phyloP scores from a whole-genome alignment of 2,797 vertebrate genomes.

The Eurystomus glaucurus region DNA sequence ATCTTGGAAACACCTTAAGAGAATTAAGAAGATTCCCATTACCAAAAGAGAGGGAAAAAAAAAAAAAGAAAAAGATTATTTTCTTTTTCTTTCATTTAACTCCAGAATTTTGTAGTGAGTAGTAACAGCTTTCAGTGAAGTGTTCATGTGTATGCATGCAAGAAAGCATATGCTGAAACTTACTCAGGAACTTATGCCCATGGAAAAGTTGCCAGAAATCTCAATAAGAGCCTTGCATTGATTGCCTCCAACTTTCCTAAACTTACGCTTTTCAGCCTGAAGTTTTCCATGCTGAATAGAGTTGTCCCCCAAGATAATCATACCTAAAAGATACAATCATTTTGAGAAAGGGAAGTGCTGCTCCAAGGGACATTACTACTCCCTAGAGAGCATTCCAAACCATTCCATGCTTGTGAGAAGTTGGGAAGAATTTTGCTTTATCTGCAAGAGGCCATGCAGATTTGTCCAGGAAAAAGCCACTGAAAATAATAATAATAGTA shows the following conservation, averaged over 20 bases:
- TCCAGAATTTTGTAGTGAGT: not conserved
- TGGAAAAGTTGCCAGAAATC: not conserved
- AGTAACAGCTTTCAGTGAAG: not conserved
- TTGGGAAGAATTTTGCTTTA: not conserved
- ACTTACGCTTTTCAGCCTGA: not conserved
- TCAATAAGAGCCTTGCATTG: not conserved
- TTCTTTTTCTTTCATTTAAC: not conserved
- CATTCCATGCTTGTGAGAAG: not conserved
- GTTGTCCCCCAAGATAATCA: not conserved
- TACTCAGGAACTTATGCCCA: not conserved
- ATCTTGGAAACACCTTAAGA: not conserved
- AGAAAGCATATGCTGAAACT: not conserved
- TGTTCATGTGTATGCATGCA: not conserved
- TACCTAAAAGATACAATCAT: not conserved
- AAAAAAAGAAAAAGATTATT: not conserved
- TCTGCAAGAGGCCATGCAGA: not conserved
- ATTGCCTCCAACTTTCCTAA: not conserved
- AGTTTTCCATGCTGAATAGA: not conserved
- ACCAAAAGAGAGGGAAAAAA: not conserved
- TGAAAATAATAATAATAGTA: not conserved
- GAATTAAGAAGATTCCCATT: not conserved
- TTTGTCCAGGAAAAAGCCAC: not conserved
- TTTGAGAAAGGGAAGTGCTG: not conserved
- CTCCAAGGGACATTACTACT: not conserved
- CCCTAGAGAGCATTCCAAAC: not conserved